Base-by-base conservation (phyloP, 2,113 vertebrate genomes). In the Calidris pygmaea region DNA sequence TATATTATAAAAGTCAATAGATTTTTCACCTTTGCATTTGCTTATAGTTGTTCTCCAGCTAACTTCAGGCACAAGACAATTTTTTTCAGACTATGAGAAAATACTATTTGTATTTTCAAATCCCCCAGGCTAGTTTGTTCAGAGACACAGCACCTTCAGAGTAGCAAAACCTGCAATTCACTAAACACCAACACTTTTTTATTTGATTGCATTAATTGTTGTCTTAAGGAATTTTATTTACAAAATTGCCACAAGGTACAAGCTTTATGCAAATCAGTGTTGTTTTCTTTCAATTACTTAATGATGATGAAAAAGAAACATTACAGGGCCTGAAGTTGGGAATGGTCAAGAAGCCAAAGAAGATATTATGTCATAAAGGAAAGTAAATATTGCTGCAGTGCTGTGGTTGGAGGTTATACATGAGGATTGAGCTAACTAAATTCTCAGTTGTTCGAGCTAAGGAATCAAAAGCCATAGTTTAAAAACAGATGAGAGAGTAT, bases 381-480 rank as follows among this genome's bases (percentile, higher is more conserved):
- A 93, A 93, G 68, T 39, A 95, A 92, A 91, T 81, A 87, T 26
- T 65, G 12, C 19, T 87, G 89, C 62, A 94, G 41, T 85, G 66
- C 74, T 85, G 37, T 41, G 67, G 71, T 32, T 97, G 67, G 58
- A 90, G 76, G 74, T 76, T 70, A 47, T 34, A 52, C 29, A 32
- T 0, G 2, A 41, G 11, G 24, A 35, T 1, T 80, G 52, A 91
- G 78, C 60, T 82, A 75, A 55, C 18, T 76, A 41, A 50, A 70
- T 72, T 53, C 85, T 75, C 58, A 62, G 66, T 34, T 50, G 34
- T 63, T 89, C 53, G 74, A 66, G 74, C 58, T 91, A 58, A 91
- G 83, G 62, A 77, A 74, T 79, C 82, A 87, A 87, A 92, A 96
- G 48, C 41, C 95, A 47, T 87, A 70, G 89, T 76, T 87, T 85